Conservation (phyloP, 23 tunicate genomes). For the Styela clava region DNA sequence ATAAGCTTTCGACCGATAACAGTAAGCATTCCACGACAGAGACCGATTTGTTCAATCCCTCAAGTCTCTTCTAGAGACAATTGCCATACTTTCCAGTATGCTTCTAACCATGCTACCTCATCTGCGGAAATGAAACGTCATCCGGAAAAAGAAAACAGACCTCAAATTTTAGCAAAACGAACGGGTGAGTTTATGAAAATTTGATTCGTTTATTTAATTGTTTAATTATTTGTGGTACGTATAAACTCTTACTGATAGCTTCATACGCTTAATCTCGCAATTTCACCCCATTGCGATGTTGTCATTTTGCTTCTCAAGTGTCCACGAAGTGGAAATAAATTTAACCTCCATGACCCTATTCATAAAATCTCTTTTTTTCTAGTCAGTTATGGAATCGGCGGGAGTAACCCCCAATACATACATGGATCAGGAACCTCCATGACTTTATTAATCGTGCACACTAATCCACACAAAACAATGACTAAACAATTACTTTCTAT, state of each 20-base stretch:
- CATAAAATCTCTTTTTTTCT: not conserved
- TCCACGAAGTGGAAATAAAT: no score
- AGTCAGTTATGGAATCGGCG: not conserved
- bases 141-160: not conserved
- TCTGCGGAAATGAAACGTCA: not conserved
- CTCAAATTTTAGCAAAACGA: not conserved
- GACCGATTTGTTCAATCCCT: not conserved
- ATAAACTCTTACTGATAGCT: no score
- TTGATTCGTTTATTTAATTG: no score
- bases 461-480: no score
- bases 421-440: no score
- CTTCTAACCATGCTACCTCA: not conserved
- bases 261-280: no score
- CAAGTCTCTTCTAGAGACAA: not conserved
- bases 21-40: slow-evolving; percentile 7
- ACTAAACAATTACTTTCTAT: no score
- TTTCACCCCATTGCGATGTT: no score
- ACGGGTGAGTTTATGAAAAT: not conserved
- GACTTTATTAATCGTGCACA: no score
- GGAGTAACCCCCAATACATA: not conserved
- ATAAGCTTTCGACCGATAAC: not conserved
- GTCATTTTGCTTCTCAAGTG: no score
- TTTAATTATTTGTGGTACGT: no score
- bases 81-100: not conserved
- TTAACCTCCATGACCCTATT: no score